Conservation (phyloP, 1,140 invertebrate species). For the Plutomurus gul region DNA sequence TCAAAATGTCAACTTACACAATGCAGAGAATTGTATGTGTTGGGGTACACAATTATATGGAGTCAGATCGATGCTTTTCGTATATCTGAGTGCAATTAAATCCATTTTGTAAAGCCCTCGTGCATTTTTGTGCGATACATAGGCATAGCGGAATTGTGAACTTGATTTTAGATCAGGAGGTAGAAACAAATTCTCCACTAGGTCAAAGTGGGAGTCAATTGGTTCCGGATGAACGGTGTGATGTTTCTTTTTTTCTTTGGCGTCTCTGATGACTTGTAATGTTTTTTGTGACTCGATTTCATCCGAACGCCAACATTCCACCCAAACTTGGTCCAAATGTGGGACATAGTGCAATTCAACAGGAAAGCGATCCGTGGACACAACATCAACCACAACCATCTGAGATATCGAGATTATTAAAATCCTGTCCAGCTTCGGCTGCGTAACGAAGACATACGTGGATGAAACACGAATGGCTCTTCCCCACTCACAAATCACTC, state of each 20-base stretch:
- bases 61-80: slow-evolving; percentile 73
- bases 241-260: slow-evolving; percentile 74
- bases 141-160: slow-evolving; percentile 65
- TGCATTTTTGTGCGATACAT: slow-evolving; percentile 76
- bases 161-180: slow-evolving; percentile 61
- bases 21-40: slow-evolving; percentile 71
- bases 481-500: slow-evolving; percentile 72
- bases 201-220: slow-evolving; percentile 78
- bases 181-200: slow-evolving; percentile 73
- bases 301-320: slow-evolving; percentile 72
- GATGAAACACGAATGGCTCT: slow-evolving; percentile 73
- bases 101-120: slow-evolving; percentile 77
- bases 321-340: slow-evolving; percentile 78
- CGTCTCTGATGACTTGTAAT: slow-evolving; percentile 75
- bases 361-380: slow-evolving; percentile 75
- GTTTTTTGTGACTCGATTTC: slow-evolving; percentile 71
- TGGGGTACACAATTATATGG: slow-evolving; percentile 76
- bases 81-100: slow-evolving; percentile 74
- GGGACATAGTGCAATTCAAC: slow-evolving; percentile 74
- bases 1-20: slow-evolving; percentile 67
- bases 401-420: slow-evolving; percentile 74
- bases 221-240: slow-evolving; percentile 79
- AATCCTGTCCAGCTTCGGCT: slow-evolving; percentile 73
- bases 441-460: slow-evolving; percentile 75
- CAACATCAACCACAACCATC: slow-evolving; percentile 74